Percentiles rank a stretch among this genome's conserved stretches.
phyloP scores from a whole-genome alignment of 2,113 vertebrate species.

The Podilymbus podiceps region DNA sequence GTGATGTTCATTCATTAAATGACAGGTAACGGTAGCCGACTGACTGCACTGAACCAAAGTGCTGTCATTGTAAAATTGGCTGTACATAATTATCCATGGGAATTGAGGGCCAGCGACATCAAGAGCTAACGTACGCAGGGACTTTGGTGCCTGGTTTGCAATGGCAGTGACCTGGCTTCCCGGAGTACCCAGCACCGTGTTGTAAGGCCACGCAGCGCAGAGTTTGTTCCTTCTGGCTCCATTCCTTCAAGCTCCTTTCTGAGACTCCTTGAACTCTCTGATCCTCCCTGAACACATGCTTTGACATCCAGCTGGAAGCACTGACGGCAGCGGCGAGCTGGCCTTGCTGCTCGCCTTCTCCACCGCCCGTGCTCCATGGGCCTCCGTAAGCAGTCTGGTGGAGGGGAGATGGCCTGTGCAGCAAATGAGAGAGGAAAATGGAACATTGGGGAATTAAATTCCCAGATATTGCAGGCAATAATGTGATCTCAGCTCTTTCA shows the following conservation, averaged over 20 bases:
- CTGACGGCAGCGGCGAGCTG: rapidly evolving
- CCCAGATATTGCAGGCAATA: background rate
- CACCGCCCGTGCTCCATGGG: rapidly evolving
- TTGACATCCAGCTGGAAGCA: background rate
- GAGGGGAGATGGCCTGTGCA: background rate
- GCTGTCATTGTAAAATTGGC: rapidly evolving
- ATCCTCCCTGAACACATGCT: background rate
- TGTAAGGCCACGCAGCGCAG: background rate
- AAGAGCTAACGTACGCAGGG: background rate
- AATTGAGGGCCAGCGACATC: background rate
- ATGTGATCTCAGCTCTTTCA: background rate
- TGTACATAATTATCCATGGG: background rate
- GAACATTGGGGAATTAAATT: background rate
- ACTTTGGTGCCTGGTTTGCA: background rate
- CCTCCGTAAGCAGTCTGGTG: background rate
- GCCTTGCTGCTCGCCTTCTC: background rate
- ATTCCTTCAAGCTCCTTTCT: background rate
- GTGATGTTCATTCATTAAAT: background rate
- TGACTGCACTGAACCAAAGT: background rate
- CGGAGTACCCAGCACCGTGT: rapidly evolving
- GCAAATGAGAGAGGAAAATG: background rate
- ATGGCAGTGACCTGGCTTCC: no score
- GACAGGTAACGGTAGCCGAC: background rate
- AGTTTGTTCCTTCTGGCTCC: background rate
- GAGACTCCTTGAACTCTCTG: background rate